Conservation (phyloP, 2,888 invertebrate species). For the Papilio demoleus region DNA sequence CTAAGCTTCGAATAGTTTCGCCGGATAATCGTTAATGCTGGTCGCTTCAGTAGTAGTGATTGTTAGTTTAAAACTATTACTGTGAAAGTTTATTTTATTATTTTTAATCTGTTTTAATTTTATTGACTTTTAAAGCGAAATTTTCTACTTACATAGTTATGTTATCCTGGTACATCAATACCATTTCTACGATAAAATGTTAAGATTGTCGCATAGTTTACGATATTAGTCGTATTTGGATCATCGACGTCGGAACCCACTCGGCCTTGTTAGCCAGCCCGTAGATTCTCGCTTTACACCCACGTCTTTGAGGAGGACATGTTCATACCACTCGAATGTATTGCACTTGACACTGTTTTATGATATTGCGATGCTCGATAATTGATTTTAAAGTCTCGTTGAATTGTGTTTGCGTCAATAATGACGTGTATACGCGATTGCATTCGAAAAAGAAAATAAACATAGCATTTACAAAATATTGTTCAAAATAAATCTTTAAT, state of each 20-base stretch:
- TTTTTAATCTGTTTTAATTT: background rate
- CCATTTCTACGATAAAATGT: background rate
- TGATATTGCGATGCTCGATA: slow-evolving; percentile 22
- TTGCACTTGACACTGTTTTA: slow-evolving; percentile 37
- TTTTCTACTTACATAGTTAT: background rate
- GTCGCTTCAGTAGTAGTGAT: slow-evolving; percentile 16
- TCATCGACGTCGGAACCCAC: slow-evolving; percentile 17
- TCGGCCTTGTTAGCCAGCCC: slow-evolving; percentile 21
- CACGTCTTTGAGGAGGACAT: slow-evolving; percentile 21
- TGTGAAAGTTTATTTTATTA: slow-evolving; percentile 8
- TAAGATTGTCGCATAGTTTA: background rate
- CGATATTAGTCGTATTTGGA: too few species aligned
- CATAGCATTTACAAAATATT: too few species aligned
- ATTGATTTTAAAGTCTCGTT: slow-evolving; percentile 1
- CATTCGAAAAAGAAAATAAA: background rate
- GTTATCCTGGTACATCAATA: background rate
- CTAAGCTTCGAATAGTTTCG: slow-evolving; percentile 8
- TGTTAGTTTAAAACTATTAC: slow-evolving; percentile 11
- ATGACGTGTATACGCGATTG: background rate
- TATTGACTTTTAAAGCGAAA: background rate
- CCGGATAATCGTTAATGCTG: slow-evolving; percentile 6
- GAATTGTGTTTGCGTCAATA: slow-evolving; percentile 1
- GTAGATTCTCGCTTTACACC: slow-evolving; percentile 19
- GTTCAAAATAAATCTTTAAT: too few species aligned
- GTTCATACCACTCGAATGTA: slow-evolving; percentile 16